Percentiles rank a stretch among this genome's conserved stretches.
phyloP scores from a whole-genome alignment of 2,797 vertebrate genomes.

The Cuniculus paca region DNA sequence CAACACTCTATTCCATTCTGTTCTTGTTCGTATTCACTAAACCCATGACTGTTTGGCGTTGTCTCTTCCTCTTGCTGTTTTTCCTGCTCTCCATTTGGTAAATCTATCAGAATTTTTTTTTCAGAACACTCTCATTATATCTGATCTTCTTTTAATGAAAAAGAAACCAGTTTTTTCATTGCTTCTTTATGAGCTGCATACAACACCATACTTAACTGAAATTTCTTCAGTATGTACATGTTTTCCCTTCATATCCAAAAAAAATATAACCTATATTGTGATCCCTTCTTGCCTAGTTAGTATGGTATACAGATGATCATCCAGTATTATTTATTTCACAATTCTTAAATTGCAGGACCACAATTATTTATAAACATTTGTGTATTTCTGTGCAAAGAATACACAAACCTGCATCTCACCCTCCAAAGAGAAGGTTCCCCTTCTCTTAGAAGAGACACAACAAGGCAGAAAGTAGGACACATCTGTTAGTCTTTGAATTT shows the following conservation, averaged over 20 bases:
- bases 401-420: not conserved
- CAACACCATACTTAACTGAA: not conserved
- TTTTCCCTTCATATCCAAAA: not conserved
- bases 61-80: not conserved
- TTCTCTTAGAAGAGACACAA: not conserved
- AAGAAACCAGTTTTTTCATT: not conserved
- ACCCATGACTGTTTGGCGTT: not conserved
- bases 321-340: not conserved
- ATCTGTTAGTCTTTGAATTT: not conserved
- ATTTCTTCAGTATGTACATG: not conserved
- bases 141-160: not conserved
- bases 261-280: not conserved
- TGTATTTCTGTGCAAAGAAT: not conserved
- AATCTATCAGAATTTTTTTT: not conserved
- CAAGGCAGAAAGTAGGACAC: not conserved
- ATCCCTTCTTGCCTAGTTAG: not conserved
- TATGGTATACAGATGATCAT: not conserved
- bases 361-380: not conserved
- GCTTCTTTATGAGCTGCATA: not conserved
- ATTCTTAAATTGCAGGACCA: not conserved
- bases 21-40: not conserved
- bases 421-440: not conserved
- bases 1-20: not conserved
- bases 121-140: not conserved
- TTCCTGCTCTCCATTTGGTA: not conserved